Conservation (phyloP, 2,113 vertebrate species). For the Aptenodytes forsteri region DNA sequence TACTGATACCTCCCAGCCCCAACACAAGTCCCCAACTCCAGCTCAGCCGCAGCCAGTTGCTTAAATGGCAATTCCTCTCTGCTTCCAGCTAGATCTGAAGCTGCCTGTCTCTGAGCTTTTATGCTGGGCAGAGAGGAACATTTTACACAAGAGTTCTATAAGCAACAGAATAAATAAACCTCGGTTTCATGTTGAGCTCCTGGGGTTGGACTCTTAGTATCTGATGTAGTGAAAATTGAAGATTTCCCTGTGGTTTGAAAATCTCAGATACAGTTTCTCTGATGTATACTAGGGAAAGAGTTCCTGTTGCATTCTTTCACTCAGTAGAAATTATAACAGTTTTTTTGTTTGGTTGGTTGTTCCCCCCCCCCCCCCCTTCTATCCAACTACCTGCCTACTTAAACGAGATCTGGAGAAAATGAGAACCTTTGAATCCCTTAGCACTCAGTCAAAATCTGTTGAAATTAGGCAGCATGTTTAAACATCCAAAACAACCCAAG, state of each 20-base stretch:
- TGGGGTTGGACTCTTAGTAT: neutral
- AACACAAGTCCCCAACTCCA: neutral
- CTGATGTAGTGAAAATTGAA: neutral
- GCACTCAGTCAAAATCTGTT: neutral
- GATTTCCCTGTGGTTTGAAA: neutral
- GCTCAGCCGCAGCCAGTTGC: neutral
- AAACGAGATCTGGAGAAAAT: neutral
- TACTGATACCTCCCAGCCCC: neutral
- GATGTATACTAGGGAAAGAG: neutral
- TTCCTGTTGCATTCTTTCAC: neutral
- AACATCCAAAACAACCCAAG: neutral
- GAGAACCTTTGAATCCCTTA: neutral
- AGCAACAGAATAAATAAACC: neutral
- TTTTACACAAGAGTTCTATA: neutral
- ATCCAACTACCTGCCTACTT: neutral
- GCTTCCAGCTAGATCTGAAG: neutral
- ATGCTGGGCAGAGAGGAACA: neutral
- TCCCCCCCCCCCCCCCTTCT: neutral
- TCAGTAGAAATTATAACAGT: neutral
- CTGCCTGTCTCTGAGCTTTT: neutral
- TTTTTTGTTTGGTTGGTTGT: neutral
- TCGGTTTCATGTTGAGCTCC: accelerated
- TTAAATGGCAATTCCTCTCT: neutral
- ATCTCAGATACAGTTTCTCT: neutral
- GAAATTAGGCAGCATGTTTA: neutral